Percentiles rank a stretch among this genome's conserved stretches.
These are phyloP conservation scores for Ischnus inquisitorius DNA, from an alignment of 2,888 invertebrate genomes.

Conservation along the genomic window DNA sequence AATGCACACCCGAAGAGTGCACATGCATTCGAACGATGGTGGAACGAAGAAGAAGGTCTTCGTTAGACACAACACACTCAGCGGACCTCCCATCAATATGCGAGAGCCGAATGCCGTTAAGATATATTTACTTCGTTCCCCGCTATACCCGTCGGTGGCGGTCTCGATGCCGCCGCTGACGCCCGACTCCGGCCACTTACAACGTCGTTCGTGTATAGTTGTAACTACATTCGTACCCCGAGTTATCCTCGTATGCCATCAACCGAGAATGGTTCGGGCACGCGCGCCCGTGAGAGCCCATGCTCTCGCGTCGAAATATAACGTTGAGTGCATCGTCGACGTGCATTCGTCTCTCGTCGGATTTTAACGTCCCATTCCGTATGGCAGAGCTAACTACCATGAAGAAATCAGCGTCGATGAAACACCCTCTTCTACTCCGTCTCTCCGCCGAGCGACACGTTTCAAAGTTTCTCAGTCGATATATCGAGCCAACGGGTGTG, in stretches of 20 bases:
- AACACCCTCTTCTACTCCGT: conserved; percentile 45
- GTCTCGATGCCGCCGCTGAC: conserved; percentile 69
- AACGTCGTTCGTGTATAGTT: conserved; percentile 61
- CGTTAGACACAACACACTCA: conserved; percentile 85
- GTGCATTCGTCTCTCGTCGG: conserved; percentile 82
- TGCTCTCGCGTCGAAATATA: conserved; percentile 74
- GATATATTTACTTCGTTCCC: conserved; percentile 84
- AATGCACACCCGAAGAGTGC: background rate
- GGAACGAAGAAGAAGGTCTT: conserved; percentile 73
- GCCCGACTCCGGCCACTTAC: conserved; percentile 67
- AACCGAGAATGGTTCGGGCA: conserved; percentile 24
- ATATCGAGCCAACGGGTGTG: conserved; percentile 7
- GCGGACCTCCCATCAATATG: conserved; percentile 84
- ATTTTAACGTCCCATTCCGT: conserved; percentile 59
- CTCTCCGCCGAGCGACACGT: background rate
- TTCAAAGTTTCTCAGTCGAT: background rate
- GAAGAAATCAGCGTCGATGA: conserved; percentile 61
- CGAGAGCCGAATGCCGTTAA: conserved; percentile 81
- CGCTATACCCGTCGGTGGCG: conserved; percentile 75
- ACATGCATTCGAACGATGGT: conserved; percentile 53
- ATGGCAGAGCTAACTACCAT: conserved; percentile 60
- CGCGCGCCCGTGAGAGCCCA: conserved; percentile 36
- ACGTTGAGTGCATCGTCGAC: conserved; percentile 83
- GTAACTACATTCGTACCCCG: conserved; percentile 36
- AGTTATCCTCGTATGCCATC: conserved; percentile 31